These are phyloP conservation scores for Syngnathus floridae DNA, from an alignment of 2,113 vertebrate genomes.

Conservation along the genomic window DNA sequence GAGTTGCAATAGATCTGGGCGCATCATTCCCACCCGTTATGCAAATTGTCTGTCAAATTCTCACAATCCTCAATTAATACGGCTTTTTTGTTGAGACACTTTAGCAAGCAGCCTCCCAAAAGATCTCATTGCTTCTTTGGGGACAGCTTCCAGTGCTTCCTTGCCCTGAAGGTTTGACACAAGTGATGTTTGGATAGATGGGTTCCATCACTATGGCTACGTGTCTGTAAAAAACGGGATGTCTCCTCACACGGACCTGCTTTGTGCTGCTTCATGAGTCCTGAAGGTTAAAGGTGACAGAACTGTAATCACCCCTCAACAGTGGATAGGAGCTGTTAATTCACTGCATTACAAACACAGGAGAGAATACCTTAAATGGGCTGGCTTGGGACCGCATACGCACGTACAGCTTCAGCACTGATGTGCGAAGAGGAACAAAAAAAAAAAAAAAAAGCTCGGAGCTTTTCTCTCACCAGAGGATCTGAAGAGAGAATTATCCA, in stretches of 20 bases:
- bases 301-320: conserved; percentile 22
- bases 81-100: conserved; percentile 42
- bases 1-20: conserved; percentile 50
- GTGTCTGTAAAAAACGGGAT: conserved; percentile 41
- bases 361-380: conserved; percentile 26
- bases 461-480: conserved; percentile 56
- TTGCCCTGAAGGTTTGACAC: conserved; percentile 13
- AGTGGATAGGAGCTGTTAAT: conserved; percentile 13
- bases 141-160: conserved; percentile 40
- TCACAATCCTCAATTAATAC: conserved; percentile 49
- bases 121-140: conserved; percentile 26
- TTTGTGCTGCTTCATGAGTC: conserved; percentile 11
- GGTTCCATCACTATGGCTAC: conserved; percentile 64
- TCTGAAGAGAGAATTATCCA: conserved; percentile 66
- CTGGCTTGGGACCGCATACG: neutral
- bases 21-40: conserved; percentile 51
- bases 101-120: conserved; percentile 1
- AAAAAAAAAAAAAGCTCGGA: conserved; percentile 65
- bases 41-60: conserved; percentile 46
- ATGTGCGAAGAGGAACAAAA: conserved; percentile 53
- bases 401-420: conserved; percentile 21
- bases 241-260: neutral
- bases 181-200: conserved; percentile 45
- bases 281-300: conserved; percentile 33
- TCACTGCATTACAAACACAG: conserved; percentile 12